Conservation (phyloP, 1,140 invertebrate genomes). For the Calliopsis andreniformis region DNA sequence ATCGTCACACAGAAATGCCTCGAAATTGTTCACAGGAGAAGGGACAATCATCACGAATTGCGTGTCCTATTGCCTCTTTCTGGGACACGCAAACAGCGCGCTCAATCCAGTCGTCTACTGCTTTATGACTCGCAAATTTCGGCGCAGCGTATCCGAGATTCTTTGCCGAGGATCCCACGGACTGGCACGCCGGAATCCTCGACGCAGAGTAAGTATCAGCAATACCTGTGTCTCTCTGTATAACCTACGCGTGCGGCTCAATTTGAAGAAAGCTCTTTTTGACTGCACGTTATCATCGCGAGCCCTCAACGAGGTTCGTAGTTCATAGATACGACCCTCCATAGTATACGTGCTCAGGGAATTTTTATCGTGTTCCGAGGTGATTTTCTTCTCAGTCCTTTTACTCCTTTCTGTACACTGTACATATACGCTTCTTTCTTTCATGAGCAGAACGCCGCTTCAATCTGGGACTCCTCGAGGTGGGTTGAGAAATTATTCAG, state of each 20-base stretch:
- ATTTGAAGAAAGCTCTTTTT: neutral
- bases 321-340: neutral
- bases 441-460: too few relatives aligned
- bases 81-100: conserved; percentile 90
- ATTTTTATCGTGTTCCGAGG: neutral
- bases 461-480: too few relatives aligned
- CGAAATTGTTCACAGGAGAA: conserved; percentile 60
- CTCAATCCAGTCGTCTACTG: conserved; percentile 95
- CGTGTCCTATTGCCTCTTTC: conserved; percentile 80
- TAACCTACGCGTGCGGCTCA: neutral
- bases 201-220: conserved; percentile 57
- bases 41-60: conserved; percentile 57
- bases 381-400: neutral
- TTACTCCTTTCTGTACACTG: neutral
- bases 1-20: neutral
- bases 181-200: conserved; percentile 34
- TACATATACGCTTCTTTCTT: too few relatives aligned
- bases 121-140: conserved; percentile 93
- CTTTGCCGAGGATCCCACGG: conserved; percentile 78
- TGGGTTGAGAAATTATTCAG: too few relatives aligned
- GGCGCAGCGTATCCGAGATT: conserved; percentile 85
- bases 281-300: neutral
- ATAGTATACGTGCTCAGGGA: neutral
- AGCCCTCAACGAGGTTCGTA: neutral
- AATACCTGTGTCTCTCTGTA: neutral